Conservation (phyloP, 2,113 vertebrate species). For the Nothocercus nigrocapillus region DNA sequence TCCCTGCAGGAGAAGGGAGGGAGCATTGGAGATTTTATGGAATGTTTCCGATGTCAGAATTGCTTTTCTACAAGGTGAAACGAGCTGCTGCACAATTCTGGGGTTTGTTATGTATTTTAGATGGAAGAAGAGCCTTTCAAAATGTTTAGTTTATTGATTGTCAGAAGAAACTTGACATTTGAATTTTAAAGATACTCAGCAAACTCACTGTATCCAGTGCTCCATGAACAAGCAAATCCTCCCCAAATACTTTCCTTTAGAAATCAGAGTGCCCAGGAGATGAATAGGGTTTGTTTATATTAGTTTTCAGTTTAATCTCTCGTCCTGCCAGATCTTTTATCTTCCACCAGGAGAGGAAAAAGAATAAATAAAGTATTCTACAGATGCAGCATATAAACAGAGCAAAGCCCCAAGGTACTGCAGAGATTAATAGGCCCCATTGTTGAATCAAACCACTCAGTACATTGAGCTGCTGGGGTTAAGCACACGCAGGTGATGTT, state of each 20-base stretch:
- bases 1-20: not conserved
- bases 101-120: not conserved
- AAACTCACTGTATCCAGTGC: constrained; percentile 24
- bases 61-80: not conserved
- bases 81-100: not conserved
- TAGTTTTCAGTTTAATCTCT: constrained; percentile 80
- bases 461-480: constrained; percentile 47
- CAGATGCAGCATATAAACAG: constrained; percentile 58
- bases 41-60: not conserved
- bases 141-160: constrained; percentile 49
- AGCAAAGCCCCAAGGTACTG: constrained; percentile 51
- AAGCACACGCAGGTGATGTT: constrained; percentile 61
- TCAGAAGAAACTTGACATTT: constrained; percentile 52
- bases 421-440: constrained; percentile 69
- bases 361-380: constrained; percentile 75
- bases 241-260: constrained; percentile 25
- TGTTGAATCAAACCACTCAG: constrained; percentile 65
- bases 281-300: constrained; percentile 75
- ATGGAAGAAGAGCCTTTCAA: not conserved
- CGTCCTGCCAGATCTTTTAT: constrained; percentile 78
- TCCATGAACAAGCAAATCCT: constrained; percentile 34
- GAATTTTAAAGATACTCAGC: constrained; percentile 66
- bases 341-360: constrained; percentile 67
- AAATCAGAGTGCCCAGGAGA: constrained; percentile 70
- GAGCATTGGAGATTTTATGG: not conserved